phyloP scores from a whole-genome alignment of 2,888 invertebrate species.

The Conomelus anceps region DNA sequence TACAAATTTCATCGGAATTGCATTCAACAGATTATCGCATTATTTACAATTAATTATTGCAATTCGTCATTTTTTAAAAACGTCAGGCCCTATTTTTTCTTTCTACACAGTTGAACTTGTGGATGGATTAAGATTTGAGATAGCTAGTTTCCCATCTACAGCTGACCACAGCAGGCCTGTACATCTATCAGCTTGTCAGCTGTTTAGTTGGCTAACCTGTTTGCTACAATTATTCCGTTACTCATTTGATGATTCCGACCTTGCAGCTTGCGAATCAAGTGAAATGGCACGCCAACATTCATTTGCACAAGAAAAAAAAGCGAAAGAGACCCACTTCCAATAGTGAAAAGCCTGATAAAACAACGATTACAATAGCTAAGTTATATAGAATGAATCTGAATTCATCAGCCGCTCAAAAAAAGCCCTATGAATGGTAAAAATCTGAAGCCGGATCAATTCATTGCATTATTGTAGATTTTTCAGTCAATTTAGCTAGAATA shows the following conservation, averaged over 20 bases:
- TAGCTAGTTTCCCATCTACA: too few relatives aligned
- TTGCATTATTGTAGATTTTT: neutral
- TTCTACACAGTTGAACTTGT: too few relatives aligned
- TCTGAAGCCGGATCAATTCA: too few relatives aligned
- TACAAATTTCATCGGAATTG: too few relatives aligned
- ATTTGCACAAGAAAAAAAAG: neutral
- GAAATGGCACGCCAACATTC: neutral
- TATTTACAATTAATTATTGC: too few relatives aligned
- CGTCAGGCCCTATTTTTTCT: too few relatives aligned
- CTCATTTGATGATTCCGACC: neutral
- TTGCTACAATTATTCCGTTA: neutral
- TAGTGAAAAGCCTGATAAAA: neutral
- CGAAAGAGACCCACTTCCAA: neutral
- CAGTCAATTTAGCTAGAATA: neutral
- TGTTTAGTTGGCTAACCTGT: neutral
- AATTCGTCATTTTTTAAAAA: too few relatives aligned
- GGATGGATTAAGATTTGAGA: too few relatives aligned
- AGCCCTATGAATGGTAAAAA: neutral
- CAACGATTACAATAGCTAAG: neutral
- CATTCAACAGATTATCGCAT: too few relatives aligned
- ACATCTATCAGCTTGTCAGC: neutral
- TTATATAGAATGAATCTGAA: neutral
- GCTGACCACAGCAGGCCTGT: neutral
- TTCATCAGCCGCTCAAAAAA: neutral
- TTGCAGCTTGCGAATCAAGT: neutral